phyloP scores from a whole-genome alignment of 2,113 vertebrate species.

The Apodemus sylvaticus region DNA sequence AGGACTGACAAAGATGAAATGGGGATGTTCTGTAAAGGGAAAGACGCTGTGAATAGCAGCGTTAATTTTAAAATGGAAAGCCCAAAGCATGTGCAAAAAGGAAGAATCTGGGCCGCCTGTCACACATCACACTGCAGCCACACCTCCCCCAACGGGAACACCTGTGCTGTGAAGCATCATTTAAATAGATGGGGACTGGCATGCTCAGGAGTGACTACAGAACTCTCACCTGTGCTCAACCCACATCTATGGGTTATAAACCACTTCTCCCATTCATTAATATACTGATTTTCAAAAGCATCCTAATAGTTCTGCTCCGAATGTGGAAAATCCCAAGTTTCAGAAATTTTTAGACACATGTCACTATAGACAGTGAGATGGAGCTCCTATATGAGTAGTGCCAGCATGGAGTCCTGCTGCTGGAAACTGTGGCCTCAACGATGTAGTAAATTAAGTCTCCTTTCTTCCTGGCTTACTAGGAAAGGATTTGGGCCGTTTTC shows the following conservation, averaged over 20 bases:
- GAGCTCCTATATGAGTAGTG: not conserved
- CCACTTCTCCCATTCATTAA: not conserved
- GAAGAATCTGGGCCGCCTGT: not conserved
- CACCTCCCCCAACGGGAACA: not conserved
- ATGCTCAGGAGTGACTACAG: not conserved
- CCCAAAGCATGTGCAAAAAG: not conserved
- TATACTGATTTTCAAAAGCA: not conserved
- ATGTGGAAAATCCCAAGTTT: not conserved
- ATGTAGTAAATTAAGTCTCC: not conserved
- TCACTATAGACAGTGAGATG: not conserved
- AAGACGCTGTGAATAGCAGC: not conserved
- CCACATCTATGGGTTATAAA: not conserved
- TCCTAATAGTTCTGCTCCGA: not conserved
- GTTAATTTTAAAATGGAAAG: conserved; percentile 6
- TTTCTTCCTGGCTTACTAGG: not conserved
- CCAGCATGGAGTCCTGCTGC: not conserved
- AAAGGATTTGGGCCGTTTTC: not conserved
- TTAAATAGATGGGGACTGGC: not conserved
- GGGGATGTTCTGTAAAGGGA: not conserved
- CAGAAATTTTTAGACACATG: not conserved
- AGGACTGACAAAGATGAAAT: not conserved
- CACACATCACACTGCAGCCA: not conserved
- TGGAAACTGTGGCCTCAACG: not conserved
- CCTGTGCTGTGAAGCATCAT: not conserved
- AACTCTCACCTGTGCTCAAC: not conserved